Percentiles rank a stretch among this genome's conserved stretches.
Evolutionary conservation across 2,113 vertebrate genomes (phyloP).

Genomic region (Macrotis lagotis): DNA sequence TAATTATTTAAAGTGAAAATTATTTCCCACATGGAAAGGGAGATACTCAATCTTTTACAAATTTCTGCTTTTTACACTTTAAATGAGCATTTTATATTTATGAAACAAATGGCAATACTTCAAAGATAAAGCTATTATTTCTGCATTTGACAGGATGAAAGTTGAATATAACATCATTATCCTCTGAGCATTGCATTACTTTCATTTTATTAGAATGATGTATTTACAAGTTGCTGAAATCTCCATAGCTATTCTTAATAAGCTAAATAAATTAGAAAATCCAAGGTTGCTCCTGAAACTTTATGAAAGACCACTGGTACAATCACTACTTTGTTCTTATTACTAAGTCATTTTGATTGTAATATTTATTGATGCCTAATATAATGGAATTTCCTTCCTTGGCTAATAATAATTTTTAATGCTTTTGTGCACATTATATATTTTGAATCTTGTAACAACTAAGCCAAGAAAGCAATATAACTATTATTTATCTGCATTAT

Average conservation of each 20-base stretch:
- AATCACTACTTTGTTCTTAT: slow-evolving; percentile 7
- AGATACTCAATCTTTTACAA: slow-evolving; percentile 21
- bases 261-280: slow-evolving; percentile 52
- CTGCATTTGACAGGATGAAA: slow-evolving; percentile 25
- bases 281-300: neutral
- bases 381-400: slow-evolving; percentile 41
- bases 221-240: slow-evolving; percentile 35
- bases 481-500: neutral
- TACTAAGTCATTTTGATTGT: slow-evolving; percentile 43
- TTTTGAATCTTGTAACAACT: neutral
- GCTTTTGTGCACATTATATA: neutral
- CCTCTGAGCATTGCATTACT: neutral
- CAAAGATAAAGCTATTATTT: slow-evolving; percentile 24
- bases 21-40: neutral
- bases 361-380: slow-evolving; percentile 47
- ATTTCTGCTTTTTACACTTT: slow-evolving; percentile 14
- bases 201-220: slow-evolving; percentile 2
- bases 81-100: slow-evolving; percentile 13
- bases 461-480: neutral
- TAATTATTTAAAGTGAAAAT: slow-evolving; percentile 27
- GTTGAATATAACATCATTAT: neutral
- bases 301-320: slow-evolving; percentile 3
- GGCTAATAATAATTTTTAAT: neutral
- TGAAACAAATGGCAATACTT: slow-evolving; percentile 16
- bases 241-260: slow-evolving; percentile 17